A percentile compares a stretch with the other conserved stretches of the same genome.
These are phyloP conservation scores for Adelosebastes latens DNA, from an alignment of 2,797 vertebrate species.

Conservation along the genomic window DNA sequence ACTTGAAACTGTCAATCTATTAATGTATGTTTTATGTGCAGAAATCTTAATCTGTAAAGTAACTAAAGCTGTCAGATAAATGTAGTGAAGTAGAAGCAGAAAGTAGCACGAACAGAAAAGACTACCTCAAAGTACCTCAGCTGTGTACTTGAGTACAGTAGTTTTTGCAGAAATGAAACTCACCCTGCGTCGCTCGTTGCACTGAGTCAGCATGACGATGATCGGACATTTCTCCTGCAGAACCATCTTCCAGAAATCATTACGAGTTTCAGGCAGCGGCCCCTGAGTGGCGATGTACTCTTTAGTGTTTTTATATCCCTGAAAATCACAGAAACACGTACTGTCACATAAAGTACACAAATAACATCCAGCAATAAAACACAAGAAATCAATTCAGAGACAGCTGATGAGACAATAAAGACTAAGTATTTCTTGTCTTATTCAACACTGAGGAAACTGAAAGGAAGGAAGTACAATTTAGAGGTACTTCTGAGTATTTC, in stretches of 20 bases:
- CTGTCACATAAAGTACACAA: neutral
- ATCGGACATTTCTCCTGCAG: constrained; percentile 92
- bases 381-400: no score
- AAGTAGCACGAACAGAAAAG: no score
- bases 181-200: constrained; percentile 94
- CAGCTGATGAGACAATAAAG: no score
- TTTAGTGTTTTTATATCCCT: constrained; percentile 91
- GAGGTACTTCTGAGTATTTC: neutral
- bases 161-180: constrained; percentile 33
- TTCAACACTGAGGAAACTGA: neutral
- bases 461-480: neutral
- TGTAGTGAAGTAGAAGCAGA: neutral
- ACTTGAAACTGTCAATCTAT: neutral
- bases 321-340: neutral
- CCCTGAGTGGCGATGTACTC: constrained; percentile 98
- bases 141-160: neutral
- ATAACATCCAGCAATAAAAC: neutral
- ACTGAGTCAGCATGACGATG: constrained; percentile 97
- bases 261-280: constrained; percentile 93
- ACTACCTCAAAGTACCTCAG: neutral
- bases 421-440: neutral
- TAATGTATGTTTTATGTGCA: neutral
- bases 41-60: neutral
- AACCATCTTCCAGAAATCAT: constrained; percentile 98
- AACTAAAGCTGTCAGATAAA: neutral